These are phyloP conservation scores for Eledona agricola DNA, from an alignment of 2,888 invertebrate genomes.

Conservation along the genomic window DNA sequence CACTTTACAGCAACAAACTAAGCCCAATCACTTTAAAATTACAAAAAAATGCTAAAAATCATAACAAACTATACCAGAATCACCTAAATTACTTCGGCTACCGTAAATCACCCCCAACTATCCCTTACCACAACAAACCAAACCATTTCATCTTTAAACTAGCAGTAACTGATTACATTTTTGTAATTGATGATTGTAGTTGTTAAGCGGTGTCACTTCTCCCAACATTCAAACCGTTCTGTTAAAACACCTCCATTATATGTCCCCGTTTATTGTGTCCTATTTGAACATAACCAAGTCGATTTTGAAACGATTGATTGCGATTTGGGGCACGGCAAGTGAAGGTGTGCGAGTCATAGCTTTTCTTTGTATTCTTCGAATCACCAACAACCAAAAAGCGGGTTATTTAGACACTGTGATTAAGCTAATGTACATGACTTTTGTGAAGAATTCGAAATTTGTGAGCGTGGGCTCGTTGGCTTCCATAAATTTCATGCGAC, in stretches of 20 bases:
- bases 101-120: no score
- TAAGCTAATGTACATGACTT: constrained; percentile 93
- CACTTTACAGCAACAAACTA: no score
- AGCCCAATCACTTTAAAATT: no score
- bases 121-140: no score
- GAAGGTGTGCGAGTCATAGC: constrained; percentile 89
- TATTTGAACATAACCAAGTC: constrained; percentile 79
- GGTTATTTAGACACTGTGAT: constrained; percentile 77
- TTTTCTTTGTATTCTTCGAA: constrained; percentile 85
- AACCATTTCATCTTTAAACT: no score
- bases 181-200: constrained; percentile 61
- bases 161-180: no score
- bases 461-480: constrained; percentile 88
- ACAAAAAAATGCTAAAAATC: no score
- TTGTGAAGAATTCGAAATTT: constrained; percentile 92
- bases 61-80: no score
- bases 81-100: no score
- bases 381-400: constrained; percentile 72
- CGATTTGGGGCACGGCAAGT: constrained; percentile 86
- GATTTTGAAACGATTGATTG: constrained; percentile 78
- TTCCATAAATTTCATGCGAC: constrained; percentile 92
- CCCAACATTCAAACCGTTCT: constrained; percentile 81
- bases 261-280: constrained; percentile 80
- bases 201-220: constrained; percentile 83
- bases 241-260: constrained; percentile 88